Evolutionary conservation across 1,140 invertebrate species (phyloP), one percentile per base, ranked within the genome.

Genomic region (Homarus americanus): DNA sequence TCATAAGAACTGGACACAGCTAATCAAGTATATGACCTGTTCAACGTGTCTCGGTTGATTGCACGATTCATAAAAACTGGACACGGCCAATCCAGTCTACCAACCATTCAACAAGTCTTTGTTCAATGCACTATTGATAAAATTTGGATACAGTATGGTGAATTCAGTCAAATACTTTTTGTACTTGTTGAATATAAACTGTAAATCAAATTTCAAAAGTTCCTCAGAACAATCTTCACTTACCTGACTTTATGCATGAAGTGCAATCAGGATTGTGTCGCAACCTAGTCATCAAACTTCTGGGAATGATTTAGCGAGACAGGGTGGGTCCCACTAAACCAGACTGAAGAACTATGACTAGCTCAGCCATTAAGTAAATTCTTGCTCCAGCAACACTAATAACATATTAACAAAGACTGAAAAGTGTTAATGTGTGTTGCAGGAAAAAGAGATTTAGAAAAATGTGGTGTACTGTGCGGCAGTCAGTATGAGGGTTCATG

Each of bases 401-500:
- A 84, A 84, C 82, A 28, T 32, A 53, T 69, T 38, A n/a, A n/a
- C n/a, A n/a, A n/a, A n/a, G n/a, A n/a, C n/a, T n/a, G n/a, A n/a
- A n/a, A n/a, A n/a, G n/a, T 41, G 82, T 75, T 75, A 75, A 32
- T 28, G 17, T 24, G 83, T 76, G 75, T 86, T 86, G 83, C 83
- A 34, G 72, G 63, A 88, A 32, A 72, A 41, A 90, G 63, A 76
- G 73, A 83, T 90, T 90, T 78, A 38, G 69, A 34, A 76, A 84
- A 49, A 58, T 83, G 66, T 69, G 32, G 72, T 83, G 49, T 58
- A 78, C 49, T 58, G 84, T 90, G 80, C 80, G 88, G 72, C 88
- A 76, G 88, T 90, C 80, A 73, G 88, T 90, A 79, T 90, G 40
- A 84, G 58, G 38, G 88, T 90, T 82, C 84, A 87, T 76, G 88